Evolutionary conservation across 2,888 invertebrate species (phyloP).

Genomic region (Zonitis immaculata): DNA sequence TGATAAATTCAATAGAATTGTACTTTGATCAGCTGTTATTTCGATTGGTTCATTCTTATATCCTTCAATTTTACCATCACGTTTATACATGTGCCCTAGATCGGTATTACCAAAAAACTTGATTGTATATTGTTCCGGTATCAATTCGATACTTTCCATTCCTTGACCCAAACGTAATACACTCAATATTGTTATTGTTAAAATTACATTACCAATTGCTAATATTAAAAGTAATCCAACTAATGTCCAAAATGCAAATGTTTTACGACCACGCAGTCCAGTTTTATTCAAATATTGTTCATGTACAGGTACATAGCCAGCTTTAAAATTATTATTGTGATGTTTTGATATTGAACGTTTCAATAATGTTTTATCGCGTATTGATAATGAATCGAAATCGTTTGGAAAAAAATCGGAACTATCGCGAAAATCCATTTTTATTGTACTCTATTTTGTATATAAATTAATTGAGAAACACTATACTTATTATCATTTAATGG

Average conservation of each 20-base stretch:
- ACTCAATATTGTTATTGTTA: constrained; percentile 76
- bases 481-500: neutral
- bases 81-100: constrained; percentile 71
- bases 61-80: constrained; percentile 63
- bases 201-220: constrained; percentile 72
- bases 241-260: constrained; percentile 76
- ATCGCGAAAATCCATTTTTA: constrained; percentile 30
- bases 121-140: constrained; percentile 66
- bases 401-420: constrained; percentile 40
- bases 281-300: constrained; percentile 40
- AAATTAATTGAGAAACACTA: neutral
- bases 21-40: constrained; percentile 47
- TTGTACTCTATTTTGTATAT: too few species aligned
- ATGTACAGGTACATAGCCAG: constrained; percentile 43
- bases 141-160: constrained; percentile 80
- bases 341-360: constrained; percentile 36
- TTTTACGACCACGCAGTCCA: constrained; percentile 53
- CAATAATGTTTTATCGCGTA: constrained; percentile 38
- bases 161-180: constrained; percentile 77
- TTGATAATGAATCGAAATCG: constrained; percentile 39
- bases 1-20: constrained; percentile 41
- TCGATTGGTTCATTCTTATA: constrained; percentile 55
- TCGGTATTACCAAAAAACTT: constrained; percentile 77
- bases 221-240: constrained; percentile 65
- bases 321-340: constrained; percentile 41